A percentile compares a stretch with the other conserved stretches of the same genome.
Conservation (phyloP, 2,888 invertebrate species). For the Lumbricus terrestris region DNA sequence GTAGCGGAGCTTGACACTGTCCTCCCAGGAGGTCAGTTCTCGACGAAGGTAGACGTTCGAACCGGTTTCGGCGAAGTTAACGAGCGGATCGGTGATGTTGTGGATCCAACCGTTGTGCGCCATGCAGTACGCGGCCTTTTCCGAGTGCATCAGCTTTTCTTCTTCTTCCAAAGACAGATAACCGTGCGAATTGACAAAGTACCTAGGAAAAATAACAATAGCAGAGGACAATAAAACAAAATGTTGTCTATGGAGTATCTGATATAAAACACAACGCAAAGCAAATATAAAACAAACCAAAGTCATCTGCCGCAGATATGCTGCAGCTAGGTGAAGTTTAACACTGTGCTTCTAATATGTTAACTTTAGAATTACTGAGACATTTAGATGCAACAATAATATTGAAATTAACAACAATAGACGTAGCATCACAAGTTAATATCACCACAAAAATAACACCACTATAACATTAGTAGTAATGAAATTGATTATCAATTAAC, state of each 20-base stretch:
- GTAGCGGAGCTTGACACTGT: conserved; percentile 83
- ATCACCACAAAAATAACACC: too few relatives aligned
- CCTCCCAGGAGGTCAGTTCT: conserved; percentile 94
- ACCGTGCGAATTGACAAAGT: conserved; percentile 74
- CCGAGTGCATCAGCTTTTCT: conserved; percentile 58
- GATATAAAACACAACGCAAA: background rate
- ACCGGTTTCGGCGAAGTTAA: conserved; percentile 81
- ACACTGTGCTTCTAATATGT: background rate
- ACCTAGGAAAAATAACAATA: conserved; percentile 32
- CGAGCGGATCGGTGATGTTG: conserved; percentile 89
- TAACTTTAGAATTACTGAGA: too few relatives aligned
- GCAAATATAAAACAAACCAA: background rate
- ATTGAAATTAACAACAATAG: background rate
- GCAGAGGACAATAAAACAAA: background rate
- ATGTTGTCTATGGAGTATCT: background rate
- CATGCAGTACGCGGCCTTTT: conserved; percentile 68
- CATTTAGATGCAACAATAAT: background rate
- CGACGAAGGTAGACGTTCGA: conserved; percentile 80
- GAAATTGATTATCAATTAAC: too few relatives aligned
- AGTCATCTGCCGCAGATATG: background rate
- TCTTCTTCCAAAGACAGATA: conserved; percentile 62
- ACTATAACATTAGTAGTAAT: too few relatives aligned
- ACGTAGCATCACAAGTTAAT: background rate
- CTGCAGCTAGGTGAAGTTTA: background rate
- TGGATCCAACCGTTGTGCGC: conserved; percentile 99